Percentiles rank a stretch among this genome's conserved stretches.
Evolutionary conservation across 1,140 invertebrate genomes (phyloP).

Genomic region (Bathynomus jamesi): DNA sequence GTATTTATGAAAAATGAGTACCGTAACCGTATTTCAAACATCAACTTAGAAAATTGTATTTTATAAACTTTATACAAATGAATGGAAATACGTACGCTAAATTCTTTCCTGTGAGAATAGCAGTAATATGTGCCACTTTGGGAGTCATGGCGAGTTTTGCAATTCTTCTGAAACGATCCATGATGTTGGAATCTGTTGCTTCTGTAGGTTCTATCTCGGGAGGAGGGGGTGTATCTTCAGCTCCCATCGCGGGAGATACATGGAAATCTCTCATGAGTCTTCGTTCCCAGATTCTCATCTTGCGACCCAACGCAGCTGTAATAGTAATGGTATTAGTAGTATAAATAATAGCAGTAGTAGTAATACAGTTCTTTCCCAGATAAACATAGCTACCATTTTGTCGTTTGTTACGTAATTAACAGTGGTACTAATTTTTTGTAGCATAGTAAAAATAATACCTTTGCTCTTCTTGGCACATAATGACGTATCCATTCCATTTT

Average conservation of each 20-base stretch:
- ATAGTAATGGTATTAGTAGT: too few relatives aligned
- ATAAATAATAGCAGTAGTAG: too few relatives aligned
- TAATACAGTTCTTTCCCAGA: too few relatives aligned
- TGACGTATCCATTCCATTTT: constrained; percentile 83
- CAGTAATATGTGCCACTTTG: constrained; percentile 59
- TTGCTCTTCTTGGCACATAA: constrained; percentile 32
- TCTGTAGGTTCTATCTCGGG: constrained; percentile 34
- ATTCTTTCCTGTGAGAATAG: constrained; percentile 52
- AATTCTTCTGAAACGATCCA: constrained; percentile 60
- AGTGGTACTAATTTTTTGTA: too few relatives aligned
- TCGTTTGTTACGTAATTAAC: too few relatives aligned
- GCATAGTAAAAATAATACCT: too few relatives aligned
- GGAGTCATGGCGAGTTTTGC: constrained; percentile 60
- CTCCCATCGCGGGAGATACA: constrained; percentile 57
- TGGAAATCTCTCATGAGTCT: constrained; percentile 78
- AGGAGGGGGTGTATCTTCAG: constrained; percentile 46
- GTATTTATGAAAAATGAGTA: too few relatives aligned
- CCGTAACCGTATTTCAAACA: too few relatives aligned
- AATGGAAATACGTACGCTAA: too few relatives aligned
- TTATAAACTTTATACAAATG: too few relatives aligned
- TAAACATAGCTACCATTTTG: too few relatives aligned
- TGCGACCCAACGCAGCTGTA: constrained; percentile 53
- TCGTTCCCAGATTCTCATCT: constrained; percentile 70
- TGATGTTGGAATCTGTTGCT: constrained; percentile 49
- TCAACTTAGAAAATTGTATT: too few relatives aligned